A percentile compares a stretch with the other conserved stretches of the same genome.
Evolutionary conservation across 2,113 vertebrate genomes (phyloP).

Genomic region (Xenopus tropicalis): DNA sequence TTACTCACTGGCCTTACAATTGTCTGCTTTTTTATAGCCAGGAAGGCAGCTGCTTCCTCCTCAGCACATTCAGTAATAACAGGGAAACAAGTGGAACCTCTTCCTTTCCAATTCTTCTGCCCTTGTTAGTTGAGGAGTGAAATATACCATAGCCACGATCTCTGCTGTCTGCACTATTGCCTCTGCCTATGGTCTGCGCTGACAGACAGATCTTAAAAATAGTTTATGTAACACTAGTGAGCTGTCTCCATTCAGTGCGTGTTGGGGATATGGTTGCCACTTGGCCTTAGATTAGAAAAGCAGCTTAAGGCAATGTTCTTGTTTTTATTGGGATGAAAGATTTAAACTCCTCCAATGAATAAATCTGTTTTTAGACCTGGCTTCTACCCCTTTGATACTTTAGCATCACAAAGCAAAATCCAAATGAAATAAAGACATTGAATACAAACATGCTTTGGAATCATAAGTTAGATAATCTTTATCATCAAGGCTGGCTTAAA

Average conservation of each 20-base stretch:
- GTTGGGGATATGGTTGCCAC: conserved; percentile 18
- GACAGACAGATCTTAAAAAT: conserved; percentile 30
- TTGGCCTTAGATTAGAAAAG: conserved; percentile 11
- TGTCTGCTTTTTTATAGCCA: conserved; percentile 30
- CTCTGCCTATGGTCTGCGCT: conserved; percentile 17
- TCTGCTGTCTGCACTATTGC: conserved; percentile 36
- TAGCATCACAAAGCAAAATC: background rate
- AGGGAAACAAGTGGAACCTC: conserved; percentile 28
- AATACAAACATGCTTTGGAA: no score
- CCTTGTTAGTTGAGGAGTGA: conserved; percentile 27
- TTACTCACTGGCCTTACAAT: conserved; percentile 29
- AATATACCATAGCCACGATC: conserved; percentile 25
- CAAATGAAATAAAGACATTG: no score
- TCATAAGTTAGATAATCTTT: no score
- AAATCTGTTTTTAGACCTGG: background rate
- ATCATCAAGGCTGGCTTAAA: background rate
- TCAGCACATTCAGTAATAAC: conserved; percentile 31
- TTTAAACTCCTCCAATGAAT: conserved; percentile 10
- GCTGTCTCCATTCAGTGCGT: conserved; percentile 7
- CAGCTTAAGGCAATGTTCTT: conserved; percentile 1
- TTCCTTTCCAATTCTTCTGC: conserved; percentile 32
- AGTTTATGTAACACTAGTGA: conserved; percentile 31
- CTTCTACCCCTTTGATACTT: background rate
- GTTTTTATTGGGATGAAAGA: conserved; percentile 28
- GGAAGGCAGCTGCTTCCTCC: conserved; percentile 44